Base-by-base conservation (phyloP, 2,113 vertebrate species). In the Pelecanus crispus region DNA sequence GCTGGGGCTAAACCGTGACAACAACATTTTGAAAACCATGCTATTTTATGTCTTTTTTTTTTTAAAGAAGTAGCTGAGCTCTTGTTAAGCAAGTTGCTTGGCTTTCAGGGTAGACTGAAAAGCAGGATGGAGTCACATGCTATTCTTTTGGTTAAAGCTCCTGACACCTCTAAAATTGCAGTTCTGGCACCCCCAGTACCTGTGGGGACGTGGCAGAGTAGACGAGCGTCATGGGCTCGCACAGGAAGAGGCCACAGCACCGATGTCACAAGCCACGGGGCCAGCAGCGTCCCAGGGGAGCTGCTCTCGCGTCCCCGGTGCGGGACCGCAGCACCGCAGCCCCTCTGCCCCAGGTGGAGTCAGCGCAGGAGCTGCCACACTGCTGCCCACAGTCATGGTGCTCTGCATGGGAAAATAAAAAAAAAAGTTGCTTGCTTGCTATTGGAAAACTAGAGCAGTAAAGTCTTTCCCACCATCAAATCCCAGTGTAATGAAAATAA, bases 141-240 rank as follows among this genome's bases (percentile, higher is more conserved):
- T 12, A 0, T 34, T 36, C 6, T 82, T 71, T 53, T 9, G 17
- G 7, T 55, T 88, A 62, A 66, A 78, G 65, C 16, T 16, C 52
- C 28, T 2, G 7, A 13, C 10, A 79, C 22, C 38, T 81, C 61
- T 38, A 31, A 42, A 84, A 71, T 0, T 45, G n/a, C 55, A 74
- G 12, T 47, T 82, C 56, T 77, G 79, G 47, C 50, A 61, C 17
- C 12, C 34, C 14, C 16, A 9, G 45, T 4, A 85, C 26, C 16
- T 56, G n/a, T 0, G 0, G 71, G 59, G 28, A 52, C 3, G 13
- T 49, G 81, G 59, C 36, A 84, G 45, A 52, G 75, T 1, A 58
- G 38, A 32, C 0, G 19, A 82, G n/a, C 14, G 0, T 34, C 36
- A 62, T 2, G 4, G 36, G 49, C 9, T 68, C 0, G 0, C 29